Base-by-base conservation (phyloP, 2,797 vertebrate species). In the Sebastes oblongus region DNA sequence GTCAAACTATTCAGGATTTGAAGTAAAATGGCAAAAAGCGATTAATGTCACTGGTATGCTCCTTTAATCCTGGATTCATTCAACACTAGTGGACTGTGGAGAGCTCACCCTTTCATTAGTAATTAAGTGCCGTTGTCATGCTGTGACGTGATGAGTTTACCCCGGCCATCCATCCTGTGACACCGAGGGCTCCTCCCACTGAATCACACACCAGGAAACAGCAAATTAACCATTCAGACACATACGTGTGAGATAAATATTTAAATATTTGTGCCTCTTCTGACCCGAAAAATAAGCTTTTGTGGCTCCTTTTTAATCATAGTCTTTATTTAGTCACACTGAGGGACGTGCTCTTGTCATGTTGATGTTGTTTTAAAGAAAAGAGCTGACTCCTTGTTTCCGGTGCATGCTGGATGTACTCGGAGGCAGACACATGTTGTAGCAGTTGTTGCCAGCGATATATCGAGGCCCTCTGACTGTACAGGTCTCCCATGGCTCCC, bases 381-480 rank as follows among this genome's bases (percentile, higher is more conserved):
- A 90, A 82, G 42, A 81, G 75, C 88, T 79, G 85, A 86, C 61
- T 80, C 39, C 73, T 78, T 86, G 80, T 84, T 85, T 86, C 66
- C 34, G 0, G 9, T 54, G 34, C 64, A 64, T 29, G 46, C 82
- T 69, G 77, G 78, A 77, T 83, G 66, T 82, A 87, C 78, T 27
- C 77, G 39, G 86, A 81, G 72, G 85, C 74, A 75, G 86, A 89
- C 89, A 93, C 92, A 88, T 94, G 93, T 93, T 91, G 80, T 86
- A 77, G 89, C 92, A 88, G 89, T 92, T 91, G 93, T 94, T 87
- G 87, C 78, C 77, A 36, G 73, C 64, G 79, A 90, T 90, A 83
- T 79, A 85, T 88, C 77, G 66, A 3, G 85, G 81, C 91, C 89
- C 85, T 90, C 86, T 93, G 92, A 93, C 93, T 92, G 91, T 55